A percentile compares a stretch with the other conserved stretches of the same genome.
phyloP scores from a whole-genome alignment of 2,888 invertebrate species.

The Drosophila anomalata region DNA sequence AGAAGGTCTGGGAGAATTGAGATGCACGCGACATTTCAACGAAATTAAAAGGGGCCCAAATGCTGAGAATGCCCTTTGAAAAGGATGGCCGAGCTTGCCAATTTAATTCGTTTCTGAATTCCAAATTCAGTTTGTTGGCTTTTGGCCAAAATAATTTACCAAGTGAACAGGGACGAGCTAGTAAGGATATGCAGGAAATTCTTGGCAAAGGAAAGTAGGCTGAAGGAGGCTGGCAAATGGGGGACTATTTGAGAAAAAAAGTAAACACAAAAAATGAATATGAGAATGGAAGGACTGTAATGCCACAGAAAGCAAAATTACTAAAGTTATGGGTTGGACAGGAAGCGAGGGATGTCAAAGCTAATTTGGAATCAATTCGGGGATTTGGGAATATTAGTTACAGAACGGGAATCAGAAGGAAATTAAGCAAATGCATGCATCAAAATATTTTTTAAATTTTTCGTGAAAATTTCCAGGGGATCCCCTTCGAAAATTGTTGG shows the following conservation, averaged over 20 bases:
- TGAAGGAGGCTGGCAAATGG: neutral
- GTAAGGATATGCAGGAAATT: neutral
- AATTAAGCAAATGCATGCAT: neutral
- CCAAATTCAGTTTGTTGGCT: constrained; percentile 45
- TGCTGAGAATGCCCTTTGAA: constrained; percentile 32
- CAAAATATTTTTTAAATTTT: neutral
- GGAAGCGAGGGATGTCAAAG: constrained; percentile 7
- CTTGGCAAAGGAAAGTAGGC: constrained; percentile 6
- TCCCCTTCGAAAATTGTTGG: no score
- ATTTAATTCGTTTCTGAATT: constrained; percentile 56
- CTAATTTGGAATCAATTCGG: neutral
- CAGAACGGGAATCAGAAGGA: neutral
- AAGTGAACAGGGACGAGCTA: neutral
- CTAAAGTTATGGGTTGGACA: constrained; percentile 1
- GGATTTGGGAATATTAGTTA: neutral
- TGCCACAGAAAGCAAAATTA: neutral
- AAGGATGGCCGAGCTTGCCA: constrained; percentile 49
- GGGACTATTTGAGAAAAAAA: neutral
- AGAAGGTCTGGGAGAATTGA: constrained; percentile 18
- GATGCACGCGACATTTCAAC: constrained; percentile 52
- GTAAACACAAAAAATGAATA: neutral
- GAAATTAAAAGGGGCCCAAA: constrained; percentile 55
- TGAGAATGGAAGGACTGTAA: neutral
- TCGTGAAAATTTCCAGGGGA: no score
- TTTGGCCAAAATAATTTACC: constrained; percentile 38